Evolutionary conservation across 1,140 invertebrate genomes (phyloP).

Genomic region (Pseudomyrmex gracilis): DNA sequence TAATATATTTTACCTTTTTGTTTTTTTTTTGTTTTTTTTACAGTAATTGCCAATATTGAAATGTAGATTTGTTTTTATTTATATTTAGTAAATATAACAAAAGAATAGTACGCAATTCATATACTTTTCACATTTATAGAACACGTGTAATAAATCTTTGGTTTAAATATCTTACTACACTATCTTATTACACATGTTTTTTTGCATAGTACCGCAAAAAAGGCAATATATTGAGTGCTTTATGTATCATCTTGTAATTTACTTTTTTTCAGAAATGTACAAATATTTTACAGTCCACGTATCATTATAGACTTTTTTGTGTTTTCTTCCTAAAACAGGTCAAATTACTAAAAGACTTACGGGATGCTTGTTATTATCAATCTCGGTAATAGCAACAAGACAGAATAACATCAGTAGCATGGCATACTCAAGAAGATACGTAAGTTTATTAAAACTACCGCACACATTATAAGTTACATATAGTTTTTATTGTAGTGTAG

Average conservation of each 20-base stretch:
- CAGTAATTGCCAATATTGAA: constrained; percentile 19
- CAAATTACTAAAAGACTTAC: neutral
- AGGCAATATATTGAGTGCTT: neutral
- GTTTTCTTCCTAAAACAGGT: constrained; percentile 4
- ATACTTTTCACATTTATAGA: constrained; percentile 10
- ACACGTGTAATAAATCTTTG: constrained; percentile 10
- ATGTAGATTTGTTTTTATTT: constrained; percentile 29
- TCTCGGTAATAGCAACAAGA: neutral
- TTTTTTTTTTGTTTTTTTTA: constrained; percentile 20
- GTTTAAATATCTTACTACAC: constrained; percentile 16
- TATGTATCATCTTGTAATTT: constrained; percentile 9
- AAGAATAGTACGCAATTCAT: constrained; percentile 33
- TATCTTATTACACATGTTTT: neutral
- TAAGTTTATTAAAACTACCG: constrained; percentile 37
- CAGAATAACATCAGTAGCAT: constrained; percentile 1
- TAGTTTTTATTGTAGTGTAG: constrained; percentile 33
- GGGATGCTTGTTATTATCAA: neutral
- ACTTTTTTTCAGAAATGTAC: neutral
- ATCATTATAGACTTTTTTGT: constrained; percentile 17
- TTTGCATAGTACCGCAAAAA: neutral
- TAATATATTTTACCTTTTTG: neutral
- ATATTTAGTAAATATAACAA: constrained; percentile 36
- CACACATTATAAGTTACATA: constrained; percentile 48
- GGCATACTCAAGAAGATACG: constrained; percentile 26
- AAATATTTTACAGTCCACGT: neutral